A percentile compares a stretch with the other conserved stretches of the same genome.
Evolutionary conservation across 2,113 vertebrate genomes (phyloP).

Genomic region (Myiopsitta monachus): DNA sequence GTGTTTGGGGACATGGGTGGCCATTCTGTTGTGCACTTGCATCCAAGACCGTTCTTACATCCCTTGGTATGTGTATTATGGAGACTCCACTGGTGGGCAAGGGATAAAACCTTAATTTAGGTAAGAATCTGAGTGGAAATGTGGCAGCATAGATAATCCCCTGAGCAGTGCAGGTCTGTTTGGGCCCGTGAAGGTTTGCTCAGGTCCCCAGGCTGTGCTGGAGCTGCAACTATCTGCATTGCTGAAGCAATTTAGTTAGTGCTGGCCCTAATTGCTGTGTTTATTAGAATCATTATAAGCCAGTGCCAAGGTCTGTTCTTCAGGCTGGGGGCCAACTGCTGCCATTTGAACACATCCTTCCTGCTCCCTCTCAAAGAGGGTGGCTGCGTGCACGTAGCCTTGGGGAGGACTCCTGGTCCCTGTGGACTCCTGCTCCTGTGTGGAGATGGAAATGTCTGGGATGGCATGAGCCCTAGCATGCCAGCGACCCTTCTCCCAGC

Average conservation of each 20-base stretch:
- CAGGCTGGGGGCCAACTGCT: neutral
- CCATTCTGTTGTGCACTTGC: neutral
- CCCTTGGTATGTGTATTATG: fast-evolving
- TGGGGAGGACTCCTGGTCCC: neutral
- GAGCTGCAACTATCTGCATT: neutral
- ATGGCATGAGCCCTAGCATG: neutral
- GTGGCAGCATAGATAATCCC: neutral
- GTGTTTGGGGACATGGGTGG: neutral
- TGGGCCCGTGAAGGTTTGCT: neutral
- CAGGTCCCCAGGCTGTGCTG: neutral
- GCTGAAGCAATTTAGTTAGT: neutral
- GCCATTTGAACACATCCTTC: neutral
- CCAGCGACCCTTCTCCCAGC: neutral
- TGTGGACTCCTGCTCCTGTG: neutral
- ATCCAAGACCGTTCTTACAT: fast-evolving
- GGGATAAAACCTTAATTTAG: neutral
- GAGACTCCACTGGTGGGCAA: neutral
- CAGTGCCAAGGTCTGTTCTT: constrained; percentile 7
- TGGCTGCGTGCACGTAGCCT: fast-evolving
- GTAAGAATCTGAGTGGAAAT: neutral
- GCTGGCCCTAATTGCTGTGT: neutral
- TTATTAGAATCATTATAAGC: neutral
- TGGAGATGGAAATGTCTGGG: neutral
- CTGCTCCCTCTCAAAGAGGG: neutral
- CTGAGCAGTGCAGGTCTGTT: neutral